Evolutionary conservation across 2,888 invertebrate genomes (phyloP).

Genomic region (Polydrusus pterygomalis): DNA sequence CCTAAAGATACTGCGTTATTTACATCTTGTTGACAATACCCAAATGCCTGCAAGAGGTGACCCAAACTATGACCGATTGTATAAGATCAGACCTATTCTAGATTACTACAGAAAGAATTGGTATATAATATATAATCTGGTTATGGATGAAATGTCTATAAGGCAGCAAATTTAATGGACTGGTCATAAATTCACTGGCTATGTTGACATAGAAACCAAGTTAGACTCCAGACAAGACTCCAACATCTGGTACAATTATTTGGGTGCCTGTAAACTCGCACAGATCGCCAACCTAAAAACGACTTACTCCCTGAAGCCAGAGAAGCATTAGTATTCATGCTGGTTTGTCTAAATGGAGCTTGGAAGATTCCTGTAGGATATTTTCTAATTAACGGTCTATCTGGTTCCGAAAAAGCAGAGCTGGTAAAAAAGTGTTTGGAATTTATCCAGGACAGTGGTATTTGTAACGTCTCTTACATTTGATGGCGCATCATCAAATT

Average conservation of each 20-base stretch:
- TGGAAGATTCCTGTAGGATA: slow-evolving; percentile 31
- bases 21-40: too few relatives aligned
- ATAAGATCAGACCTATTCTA: too few relatives aligned
- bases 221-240: too few relatives aligned
- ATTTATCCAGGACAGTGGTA: not conserved
- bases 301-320: slow-evolving; percentile 55
- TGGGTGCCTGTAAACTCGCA: too few relatives aligned
- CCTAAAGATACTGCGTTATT: too few relatives aligned
- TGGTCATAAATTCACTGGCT: not conserved
- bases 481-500: not conserved
- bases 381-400: slow-evolving; percentile 22
- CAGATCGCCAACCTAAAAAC: too few relatives aligned
- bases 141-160: slow-evolving; percentile 39
- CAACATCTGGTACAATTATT: too few relatives aligned
- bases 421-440: not conserved
- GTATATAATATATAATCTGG: too few relatives aligned
- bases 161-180: slow-evolving; percentile 16
- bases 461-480: not conserved
- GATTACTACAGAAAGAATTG: too few relatives aligned
- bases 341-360: not conserved
- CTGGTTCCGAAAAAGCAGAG: not conserved
- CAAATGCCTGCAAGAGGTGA: too few relatives aligned
- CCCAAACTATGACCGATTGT: too few relatives aligned
- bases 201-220: slow-evolving; percentile 40
- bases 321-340: not conserved